Base-by-base conservation (phyloP, 1,140 invertebrate species). In the Phymastichus coffea region DNA sequence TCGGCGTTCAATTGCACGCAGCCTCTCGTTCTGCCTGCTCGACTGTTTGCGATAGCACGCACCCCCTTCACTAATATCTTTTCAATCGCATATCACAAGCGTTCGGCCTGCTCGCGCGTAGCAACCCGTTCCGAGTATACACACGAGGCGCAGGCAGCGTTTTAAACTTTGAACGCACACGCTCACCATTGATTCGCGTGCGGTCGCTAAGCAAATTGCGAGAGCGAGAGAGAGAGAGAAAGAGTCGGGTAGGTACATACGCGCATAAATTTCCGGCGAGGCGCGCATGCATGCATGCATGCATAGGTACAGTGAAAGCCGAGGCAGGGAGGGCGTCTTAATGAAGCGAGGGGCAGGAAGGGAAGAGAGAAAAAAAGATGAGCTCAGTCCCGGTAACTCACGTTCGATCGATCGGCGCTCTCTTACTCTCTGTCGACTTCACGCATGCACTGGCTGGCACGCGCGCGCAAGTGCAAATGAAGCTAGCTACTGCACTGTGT, bases 331-430 rank as follows among this genome's bases (percentile, higher is more conserved):
- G 40, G n/a, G 47, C 54, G 33, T 57, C 44, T 57, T 40, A 57
- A 57, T 37, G 35, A 57, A 57, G 54, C 19, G 54, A 4, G 4
- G 4, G 9, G 19, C 6, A 20, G 25, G 35, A 17, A 12, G 17
- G 30, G 17, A 35, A 46, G 8, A 12, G 12, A 28, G 15, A 41
- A 26, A 41, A 40, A 44, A 54, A 54, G 22, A 43, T 6, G 10
- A 35, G 19, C 0, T 9, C 0, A 37, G 49, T 44, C 40, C 28
- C 54, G 38, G 22, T 53, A 56, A 33, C 19, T 58, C 57, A 41
- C 28, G 25, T 56, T 30, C 30, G 49, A 41, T 58, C 43, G 58
- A 63, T 67, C 61, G 61, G 22, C 41, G 38, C 23, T 65, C n/a
- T n/a, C n/a, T n/a, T n/a, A n/a, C n/a, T n/a, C n/a, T n/a, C n/a